Base-by-base conservation (phyloP, 2,113 vertebrate genomes). In the Erinaceus europaeus region DNA sequence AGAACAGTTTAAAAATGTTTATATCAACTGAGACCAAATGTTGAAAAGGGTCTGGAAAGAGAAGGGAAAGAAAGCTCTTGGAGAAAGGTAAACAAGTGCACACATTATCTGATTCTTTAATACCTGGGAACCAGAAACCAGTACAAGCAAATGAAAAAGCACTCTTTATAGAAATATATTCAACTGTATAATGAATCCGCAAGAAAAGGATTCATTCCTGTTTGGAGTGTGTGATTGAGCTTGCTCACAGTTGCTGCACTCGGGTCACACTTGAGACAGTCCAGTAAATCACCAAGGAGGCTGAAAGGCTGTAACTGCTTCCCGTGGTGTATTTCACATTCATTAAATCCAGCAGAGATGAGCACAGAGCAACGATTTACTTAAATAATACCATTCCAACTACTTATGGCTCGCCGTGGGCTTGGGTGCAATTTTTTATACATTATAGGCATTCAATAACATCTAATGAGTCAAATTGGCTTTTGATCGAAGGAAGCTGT, bases 11-110 rank as follows among this genome's bases (percentile, higher is more conserved):
- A n/a, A 74, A 90, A 86, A 46, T 86, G 64, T 85, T 90, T 88
- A 72, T 20, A 80, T 88, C 38, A 52, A 34, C 83, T 85, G 91
- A 71, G 32, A 48, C 23, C 18, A 92, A 92, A 93, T 91, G n/a
- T 50, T 89, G 87, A 82, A 89, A 25, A 9, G 78, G 65, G 83
- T 92, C 77, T 80, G 64, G 79, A 84, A 32, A 6, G n/a, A 32
- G 8, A 4, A 1, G 9, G 42, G 50, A 32, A 79, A 76, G 50
- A n/a, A n/a, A n/a, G n/a, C n/a, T n/a, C n/a, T n/a, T n/a, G n/a
- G n/a, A n/a, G n/a, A n/a, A n/a, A n/a, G 0, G 0, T 84, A n/a
- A n/a, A n/a, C n/a, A n/a, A n/a, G n/a, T n/a, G n/a, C n/a, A n/a
- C n/a, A n/a, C n/a, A n/a, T n/a, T 82, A 44, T 40, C 55, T 73